Base-by-base conservation (phyloP, 2,888 invertebrate genomes). In the Dryadula phaetusa region DNA sequence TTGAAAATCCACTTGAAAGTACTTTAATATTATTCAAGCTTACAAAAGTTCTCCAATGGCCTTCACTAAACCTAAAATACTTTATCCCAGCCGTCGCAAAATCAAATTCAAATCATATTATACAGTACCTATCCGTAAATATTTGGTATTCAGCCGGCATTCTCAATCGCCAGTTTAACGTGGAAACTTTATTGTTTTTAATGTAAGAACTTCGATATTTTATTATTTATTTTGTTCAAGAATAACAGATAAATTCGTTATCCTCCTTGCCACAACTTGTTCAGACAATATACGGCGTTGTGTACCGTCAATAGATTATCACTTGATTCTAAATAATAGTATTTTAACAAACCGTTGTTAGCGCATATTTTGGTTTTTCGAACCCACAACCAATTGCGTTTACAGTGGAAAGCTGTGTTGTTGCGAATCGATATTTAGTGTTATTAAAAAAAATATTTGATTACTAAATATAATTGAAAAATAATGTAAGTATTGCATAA, bases 21-120 rank as follows among this genome's bases (percentile, higher is more conserved):
- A 58, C 25, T 25, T 60, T 42, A 14, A 25, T 28, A 44, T 58
- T 42, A 40, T 16, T 58, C 42, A 18, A 16, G 14, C 42, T n/a
- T 52, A 58, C 42, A 25, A 58, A 58, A 44, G 18, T 61, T 47
- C 49, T 3, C 1, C 28, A 49, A 49, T 28, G 14, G 46, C 28
- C 16, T 18, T 46, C 34, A 4, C 14, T 22, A 47, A n/a, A 61
- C 46, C 46, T 61, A 47, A n/a, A 46, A 61, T 34, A 47, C 40
- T 61, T 47, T 25, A 40, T 14, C 16, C 22, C 44, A 61, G 61
- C 61, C 32, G 61, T 47, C 10, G 61, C 61, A 22, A 10, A 44
- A 61, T 61, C 61, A 47, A 61, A 61, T 46, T 61, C 46, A 18
- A 61, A 61, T 61, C 61, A 34, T 42, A 52, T 52, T 52, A 32